A percentile compares a stretch with the other conserved stretches of the same genome.
Evolutionary conservation across 2,888 invertebrate genomes (phyloP).

Genomic region (Mythimna ferrago): DNA sequence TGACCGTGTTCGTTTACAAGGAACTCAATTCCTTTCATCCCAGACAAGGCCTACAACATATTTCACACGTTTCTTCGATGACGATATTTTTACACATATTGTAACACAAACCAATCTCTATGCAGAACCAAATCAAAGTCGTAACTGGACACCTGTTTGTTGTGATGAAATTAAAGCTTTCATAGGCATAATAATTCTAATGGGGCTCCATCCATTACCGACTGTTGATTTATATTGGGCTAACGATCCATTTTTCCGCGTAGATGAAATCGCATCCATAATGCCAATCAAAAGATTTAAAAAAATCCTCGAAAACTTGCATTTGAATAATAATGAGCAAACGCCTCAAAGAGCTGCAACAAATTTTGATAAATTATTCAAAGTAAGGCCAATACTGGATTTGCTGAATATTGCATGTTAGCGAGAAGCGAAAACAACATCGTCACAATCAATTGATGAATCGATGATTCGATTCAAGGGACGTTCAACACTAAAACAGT

Average conservation of each 20-base stretch:
- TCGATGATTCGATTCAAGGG: conserved; percentile 44
- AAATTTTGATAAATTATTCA: conserved; percentile 32
- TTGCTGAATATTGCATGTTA: conserved; percentile 32
- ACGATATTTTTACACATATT: conserved; percentile 25
- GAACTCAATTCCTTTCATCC: conserved; percentile 23
- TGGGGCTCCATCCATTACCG: conserved; percentile 36
- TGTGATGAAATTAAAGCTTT: conserved; percentile 25
- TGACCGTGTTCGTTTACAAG: conserved; percentile 25
- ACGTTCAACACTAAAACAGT: conserved; percentile 33
- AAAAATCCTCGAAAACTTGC: conserved; percentile 30
- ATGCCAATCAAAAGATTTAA: conserved; percentile 31
- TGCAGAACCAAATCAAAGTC: conserved; percentile 31
- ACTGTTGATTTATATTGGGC: conserved; percentile 37
- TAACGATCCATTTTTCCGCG: conserved; percentile 39
- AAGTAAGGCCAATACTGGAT: conserved; percentile 34
- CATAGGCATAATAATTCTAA: conserved; percentile 31
- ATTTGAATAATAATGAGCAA: conserved; percentile 34
- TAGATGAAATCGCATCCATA: conserved; percentile 37
- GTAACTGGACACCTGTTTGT: conserved; percentile 24
- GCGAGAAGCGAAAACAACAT: conserved; percentile 30
- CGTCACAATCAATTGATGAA: conserved; percentile 44
- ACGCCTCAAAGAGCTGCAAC: conserved; percentile 18
- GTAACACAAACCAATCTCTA: conserved; percentile 43
- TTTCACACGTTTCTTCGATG: conserved; percentile 29
- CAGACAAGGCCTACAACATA: conserved; percentile 23